Conservation (phyloP, 2,797 vertebrate genomes). For the Gambusia yucatana region DNA sequence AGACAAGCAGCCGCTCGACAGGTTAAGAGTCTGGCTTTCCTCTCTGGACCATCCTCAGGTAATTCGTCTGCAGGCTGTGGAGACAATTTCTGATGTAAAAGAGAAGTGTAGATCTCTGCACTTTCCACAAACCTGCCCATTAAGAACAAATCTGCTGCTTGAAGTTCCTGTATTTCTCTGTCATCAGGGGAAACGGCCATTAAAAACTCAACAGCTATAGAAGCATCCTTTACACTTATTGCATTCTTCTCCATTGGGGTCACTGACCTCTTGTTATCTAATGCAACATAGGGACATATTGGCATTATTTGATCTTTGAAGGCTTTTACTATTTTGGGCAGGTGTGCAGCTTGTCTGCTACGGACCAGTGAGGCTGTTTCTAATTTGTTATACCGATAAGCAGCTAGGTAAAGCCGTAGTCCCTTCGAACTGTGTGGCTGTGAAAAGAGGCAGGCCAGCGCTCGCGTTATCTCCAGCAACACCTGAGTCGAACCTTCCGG, state of each 20-base stretch:
- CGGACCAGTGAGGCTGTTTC: conserved; percentile 78
- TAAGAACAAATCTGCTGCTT: conserved; percentile 80
- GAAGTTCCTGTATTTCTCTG: conserved; percentile 66
- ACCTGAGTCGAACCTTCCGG: conserved; percentile 61
- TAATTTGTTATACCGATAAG: conserved; percentile 70
- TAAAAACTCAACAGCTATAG: conserved; percentile 78
- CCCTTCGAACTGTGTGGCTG: conserved; percentile 62
- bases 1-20: conserved; percentile 86
- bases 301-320: conserved; percentile 70
- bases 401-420: conserved; percentile 84
- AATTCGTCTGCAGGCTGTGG: conserved; percentile 9
- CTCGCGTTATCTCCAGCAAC: conserved; percentile 83
- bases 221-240: conserved; percentile 32
- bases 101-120: conserved; percentile 74
- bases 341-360: conserved; percentile 82
- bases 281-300: conserved; percentile 28
- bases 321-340: conserved; percentile 78
- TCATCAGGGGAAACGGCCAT: conserved; percentile 76
- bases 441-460: conserved; percentile 85
- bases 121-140: conserved; percentile 80
- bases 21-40: conserved; percentile 78
- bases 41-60: conserved; percentile 54
- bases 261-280: conserved; percentile 14
- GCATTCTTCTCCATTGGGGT: conserved; percentile 23
- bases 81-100: conserved; percentile 61